Conservation (phyloP, 1,140 invertebrate genomes). For the Phocides pigmalion region DNA sequence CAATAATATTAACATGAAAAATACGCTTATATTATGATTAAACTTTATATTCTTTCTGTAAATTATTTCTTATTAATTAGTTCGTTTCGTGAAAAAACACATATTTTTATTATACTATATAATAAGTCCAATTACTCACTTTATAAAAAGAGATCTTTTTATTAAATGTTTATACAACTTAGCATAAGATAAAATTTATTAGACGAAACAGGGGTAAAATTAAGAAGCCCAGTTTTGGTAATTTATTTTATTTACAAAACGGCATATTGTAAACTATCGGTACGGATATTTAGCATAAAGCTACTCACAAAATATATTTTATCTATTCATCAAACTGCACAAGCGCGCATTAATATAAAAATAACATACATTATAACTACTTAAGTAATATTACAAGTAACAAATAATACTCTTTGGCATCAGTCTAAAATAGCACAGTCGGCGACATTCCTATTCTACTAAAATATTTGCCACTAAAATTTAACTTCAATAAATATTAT, state of each 20-base stretch:
- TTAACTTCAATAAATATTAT: background rate
- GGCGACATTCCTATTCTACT: slow-evolving; percentile 1
- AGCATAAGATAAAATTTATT: no score
- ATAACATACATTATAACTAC: background rate
- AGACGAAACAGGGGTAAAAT: background rate
- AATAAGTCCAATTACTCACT: no score
- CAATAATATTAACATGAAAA: no score
- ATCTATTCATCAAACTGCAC: slow-evolving; percentile 37
- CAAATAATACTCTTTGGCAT: slow-evolving; percentile 70
- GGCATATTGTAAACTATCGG: slow-evolving; percentile 31
- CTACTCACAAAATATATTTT: slow-evolving; percentile 37
- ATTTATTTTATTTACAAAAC: slow-evolving; percentile 51
- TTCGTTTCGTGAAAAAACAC: no score
- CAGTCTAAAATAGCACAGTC: slow-evolving; percentile 56
- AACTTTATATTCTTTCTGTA: no score
- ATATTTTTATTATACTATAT: no score
- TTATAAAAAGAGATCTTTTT: no score
- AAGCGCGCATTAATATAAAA: slow-evolving; percentile 30
- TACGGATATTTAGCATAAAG: slow-evolving; percentile 41
- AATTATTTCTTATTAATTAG: no score
- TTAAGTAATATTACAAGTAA: slow-evolving; percentile 36
- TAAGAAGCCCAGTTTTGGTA: background rate
- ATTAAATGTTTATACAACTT: slow-evolving; percentile 2
- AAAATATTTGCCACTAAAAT: slow-evolving; percentile 9
- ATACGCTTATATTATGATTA: no score